Evolutionary conservation across 2,888 invertebrate species (phyloP).

Genomic region (Dyspetes luteomarginatus): DNA sequence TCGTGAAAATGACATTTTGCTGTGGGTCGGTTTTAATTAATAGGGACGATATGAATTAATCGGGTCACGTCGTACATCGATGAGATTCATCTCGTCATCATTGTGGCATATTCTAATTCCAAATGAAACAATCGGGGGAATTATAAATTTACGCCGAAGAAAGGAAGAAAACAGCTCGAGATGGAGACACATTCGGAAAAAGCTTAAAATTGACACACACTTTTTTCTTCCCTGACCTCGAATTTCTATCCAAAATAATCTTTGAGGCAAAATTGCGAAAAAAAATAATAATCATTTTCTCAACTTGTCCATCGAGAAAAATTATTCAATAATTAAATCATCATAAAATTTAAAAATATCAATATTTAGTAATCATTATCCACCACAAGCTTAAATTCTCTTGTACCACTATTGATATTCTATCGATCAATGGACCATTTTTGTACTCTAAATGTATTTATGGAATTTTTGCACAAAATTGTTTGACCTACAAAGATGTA

Average conservation of each 20-base stretch:
- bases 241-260: not conserved
- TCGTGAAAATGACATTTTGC: not conserved
- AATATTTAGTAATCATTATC: no score
- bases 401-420: no score
- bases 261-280: no score
- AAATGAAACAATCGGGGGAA: not conserved
- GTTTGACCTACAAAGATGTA: not conserved
- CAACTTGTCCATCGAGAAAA: not conserved
- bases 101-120: slow-evolving; percentile 2
- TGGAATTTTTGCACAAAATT: not conserved
- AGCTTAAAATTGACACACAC: not conserved
- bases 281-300: not conserved
- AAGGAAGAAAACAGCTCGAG: no score
- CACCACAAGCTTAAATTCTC: no score
- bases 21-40: slow-evolving; percentile 24
- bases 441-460: no score
- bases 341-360: no score
- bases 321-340: not conserved
- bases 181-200: not conserved
- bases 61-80: slow-evolving; percentile 4
- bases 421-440: no score
- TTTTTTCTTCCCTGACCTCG: not conserved
- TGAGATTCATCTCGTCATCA: not conserved
- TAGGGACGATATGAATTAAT: slow-evolving; percentile 7
- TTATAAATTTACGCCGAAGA: not conserved